A percentile compares a stretch with the other conserved stretches of the same genome.
These are phyloP conservation scores for Lycophotia porphyrea DNA, from an alignment of 2,888 invertebrate genomes.

Conservation along the genomic window DNA sequence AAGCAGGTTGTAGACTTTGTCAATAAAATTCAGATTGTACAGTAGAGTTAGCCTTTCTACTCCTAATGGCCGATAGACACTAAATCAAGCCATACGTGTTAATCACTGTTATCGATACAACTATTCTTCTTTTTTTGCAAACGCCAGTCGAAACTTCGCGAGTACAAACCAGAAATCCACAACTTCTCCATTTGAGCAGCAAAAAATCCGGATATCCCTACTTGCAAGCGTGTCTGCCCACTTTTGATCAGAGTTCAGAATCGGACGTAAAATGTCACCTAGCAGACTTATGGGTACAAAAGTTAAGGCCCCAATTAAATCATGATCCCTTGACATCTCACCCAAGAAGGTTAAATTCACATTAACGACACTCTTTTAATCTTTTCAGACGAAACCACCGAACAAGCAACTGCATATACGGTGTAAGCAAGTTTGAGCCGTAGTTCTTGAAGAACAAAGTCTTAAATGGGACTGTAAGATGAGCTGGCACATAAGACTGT, in stretches of 20 bases:
- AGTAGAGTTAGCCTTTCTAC: not conserved
- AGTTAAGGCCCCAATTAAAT: conserved; percentile 64
- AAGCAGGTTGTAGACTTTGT: not conserved
- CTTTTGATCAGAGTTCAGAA: not conserved
- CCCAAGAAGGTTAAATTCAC: conserved; percentile 55
- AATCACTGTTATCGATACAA: not conserved
- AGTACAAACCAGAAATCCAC: not conserved
- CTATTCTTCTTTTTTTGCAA: not conserved
- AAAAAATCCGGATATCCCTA: conserved; percentile 34
- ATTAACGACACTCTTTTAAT: conserved; percentile 61
- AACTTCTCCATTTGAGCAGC: not conserved
- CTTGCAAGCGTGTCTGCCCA: not conserved
- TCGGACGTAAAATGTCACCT: conserved; percentile 8
- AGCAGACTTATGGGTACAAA: conserved; percentile 44
- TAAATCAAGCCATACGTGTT: not conserved
- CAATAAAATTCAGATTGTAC: not conserved
- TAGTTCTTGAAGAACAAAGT: conserved; percentile 39
- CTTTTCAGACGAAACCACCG: conserved; percentile 59
- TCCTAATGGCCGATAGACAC: not conserved
- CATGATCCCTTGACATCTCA: conserved; percentile 66
- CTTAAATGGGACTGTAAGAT: conserved; percentile 69
- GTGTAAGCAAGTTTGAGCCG: conserved; percentile 44
- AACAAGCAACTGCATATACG: conserved; percentile 1
- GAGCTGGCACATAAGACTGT: conserved; percentile 67
- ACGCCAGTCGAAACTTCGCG: not conserved